Evolutionary conservation across 2,888 invertebrate species (phyloP).

Genomic region (Pachydiplax longipennis): DNA sequence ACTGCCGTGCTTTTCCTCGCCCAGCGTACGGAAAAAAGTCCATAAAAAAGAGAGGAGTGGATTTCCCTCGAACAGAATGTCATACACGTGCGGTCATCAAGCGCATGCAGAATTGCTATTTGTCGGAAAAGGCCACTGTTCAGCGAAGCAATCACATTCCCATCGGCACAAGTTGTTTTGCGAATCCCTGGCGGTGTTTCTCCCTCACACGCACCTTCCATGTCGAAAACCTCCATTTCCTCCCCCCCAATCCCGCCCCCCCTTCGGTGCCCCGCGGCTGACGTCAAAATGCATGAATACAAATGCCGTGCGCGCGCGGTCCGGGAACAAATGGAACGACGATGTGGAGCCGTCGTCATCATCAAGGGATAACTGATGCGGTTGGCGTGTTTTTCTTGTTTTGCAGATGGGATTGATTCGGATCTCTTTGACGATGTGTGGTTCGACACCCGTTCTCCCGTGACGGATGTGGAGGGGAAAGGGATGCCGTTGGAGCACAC

Average conservation of each 20-base stretch:
- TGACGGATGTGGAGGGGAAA: not conserved
- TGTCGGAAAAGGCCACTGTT: not conserved
- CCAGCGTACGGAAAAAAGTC: not conserved
- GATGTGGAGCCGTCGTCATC: not conserved
- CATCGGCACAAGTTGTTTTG: not conserved
- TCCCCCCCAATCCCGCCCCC: not conserved
- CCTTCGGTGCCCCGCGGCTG: not conserved
- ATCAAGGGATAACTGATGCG: constrained; percentile 20
- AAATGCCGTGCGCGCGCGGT: not conserved
- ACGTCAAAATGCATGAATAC: constrained; percentile 38
- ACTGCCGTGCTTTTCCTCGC: too few relatives aligned
- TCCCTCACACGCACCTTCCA: not conserved
- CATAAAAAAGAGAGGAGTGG: not conserved
- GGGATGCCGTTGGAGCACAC: not conserved
- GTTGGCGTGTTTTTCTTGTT: constrained; percentile 26
- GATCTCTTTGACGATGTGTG: constrained; percentile 33
- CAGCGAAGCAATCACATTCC: not conserved
- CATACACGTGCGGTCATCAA: not conserved
- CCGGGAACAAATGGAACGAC: constrained; percentile 2
- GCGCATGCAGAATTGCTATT: not conserved
- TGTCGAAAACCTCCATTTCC: not conserved
- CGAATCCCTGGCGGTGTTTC: not conserved
- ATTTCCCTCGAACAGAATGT: not conserved
- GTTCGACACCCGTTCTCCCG: constrained; percentile 43
- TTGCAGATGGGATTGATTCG: constrained; percentile 36